Conservation (phyloP, 2,888 invertebrate genomes). For the Helicoverpa assulta region DNA sequence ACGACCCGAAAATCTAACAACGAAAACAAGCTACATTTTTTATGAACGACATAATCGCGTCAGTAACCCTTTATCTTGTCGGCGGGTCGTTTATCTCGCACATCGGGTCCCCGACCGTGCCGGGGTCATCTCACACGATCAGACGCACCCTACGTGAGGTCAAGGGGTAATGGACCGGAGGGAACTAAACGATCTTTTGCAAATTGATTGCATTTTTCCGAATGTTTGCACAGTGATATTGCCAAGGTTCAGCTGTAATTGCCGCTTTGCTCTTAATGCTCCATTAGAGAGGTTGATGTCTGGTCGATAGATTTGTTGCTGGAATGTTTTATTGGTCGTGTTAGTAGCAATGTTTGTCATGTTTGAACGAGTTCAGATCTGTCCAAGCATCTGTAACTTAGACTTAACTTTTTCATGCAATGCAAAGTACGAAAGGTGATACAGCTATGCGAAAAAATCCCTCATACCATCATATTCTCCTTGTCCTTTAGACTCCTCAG, state of each 20-base stretch:
- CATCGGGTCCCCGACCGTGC: slow-evolving; percentile 35
- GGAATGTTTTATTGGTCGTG: neutral
- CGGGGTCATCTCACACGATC: slow-evolving; percentile 49
- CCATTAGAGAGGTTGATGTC: neutral
- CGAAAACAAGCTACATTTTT: slow-evolving; percentile 15
- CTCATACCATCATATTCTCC: neutral
- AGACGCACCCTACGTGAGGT: slow-evolving; percentile 36
- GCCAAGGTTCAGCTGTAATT: slow-evolving; percentile 1
- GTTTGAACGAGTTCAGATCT: neutral
- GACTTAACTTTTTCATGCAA: too few species aligned
- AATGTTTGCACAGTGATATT: slow-evolving; percentile 22
- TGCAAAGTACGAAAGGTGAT: too few species aligned
- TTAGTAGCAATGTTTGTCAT: neutral
- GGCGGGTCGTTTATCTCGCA: slow-evolving; percentile 66
- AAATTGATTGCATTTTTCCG: slow-evolving; percentile 52
- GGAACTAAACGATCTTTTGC: slow-evolving; percentile 29
- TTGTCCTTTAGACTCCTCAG: slow-evolving; percentile 91
- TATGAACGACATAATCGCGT: slow-evolving; percentile 34
- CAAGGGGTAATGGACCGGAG: slow-evolving; percentile 40
- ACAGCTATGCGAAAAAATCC: too few species aligned
- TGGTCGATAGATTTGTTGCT: slow-evolving; percentile 3
- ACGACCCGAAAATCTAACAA: neutral
- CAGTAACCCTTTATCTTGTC: slow-evolving; percentile 48
- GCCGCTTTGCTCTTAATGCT: slow-evolving; percentile 4
- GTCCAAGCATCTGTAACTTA: too few species aligned